phyloP scores from a whole-genome alignment of 2,113 vertebrate genomes.

The Tiliqua scincoides region DNA sequence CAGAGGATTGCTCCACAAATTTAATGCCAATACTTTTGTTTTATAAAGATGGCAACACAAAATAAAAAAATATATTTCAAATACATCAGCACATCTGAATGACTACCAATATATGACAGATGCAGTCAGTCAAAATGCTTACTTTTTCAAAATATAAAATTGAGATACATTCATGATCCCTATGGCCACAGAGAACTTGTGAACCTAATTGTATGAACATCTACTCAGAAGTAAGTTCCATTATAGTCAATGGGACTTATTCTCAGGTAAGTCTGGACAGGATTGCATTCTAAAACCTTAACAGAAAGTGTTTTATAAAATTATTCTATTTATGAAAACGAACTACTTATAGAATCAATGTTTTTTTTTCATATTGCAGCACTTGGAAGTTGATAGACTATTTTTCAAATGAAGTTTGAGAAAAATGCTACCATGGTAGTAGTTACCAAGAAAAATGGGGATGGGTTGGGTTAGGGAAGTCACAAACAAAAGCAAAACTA shows the following conservation, averaged over 20 bases:
- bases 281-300: too few relatives aligned
- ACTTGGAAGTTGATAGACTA: background rate
- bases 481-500: background rate
- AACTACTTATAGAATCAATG: too few relatives aligned
- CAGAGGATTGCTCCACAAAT: too few relatives aligned
- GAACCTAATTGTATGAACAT: too few relatives aligned
- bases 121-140: background rate
- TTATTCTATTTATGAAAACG: background rate
- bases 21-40: background rate
- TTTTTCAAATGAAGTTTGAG: background rate
- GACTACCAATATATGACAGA: too few relatives aligned
- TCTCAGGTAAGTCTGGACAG: too few relatives aligned
- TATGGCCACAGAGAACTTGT: background rate
- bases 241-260: too few relatives aligned
- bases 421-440: background rate
- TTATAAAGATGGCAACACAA: background rate
- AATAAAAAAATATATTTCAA: background rate
- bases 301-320: background rate
- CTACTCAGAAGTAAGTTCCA: too few relatives aligned
- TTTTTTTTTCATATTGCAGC: too few relatives aligned
- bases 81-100: background rate
- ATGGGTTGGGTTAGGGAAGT: background rate
- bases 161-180: background rate
- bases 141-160: background rate
- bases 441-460: background rate